These are phyloP conservation scores for Cyclina sinensis DNA, from an alignment of 1,140 invertebrate species.

Conservation along the genomic window DNA sequence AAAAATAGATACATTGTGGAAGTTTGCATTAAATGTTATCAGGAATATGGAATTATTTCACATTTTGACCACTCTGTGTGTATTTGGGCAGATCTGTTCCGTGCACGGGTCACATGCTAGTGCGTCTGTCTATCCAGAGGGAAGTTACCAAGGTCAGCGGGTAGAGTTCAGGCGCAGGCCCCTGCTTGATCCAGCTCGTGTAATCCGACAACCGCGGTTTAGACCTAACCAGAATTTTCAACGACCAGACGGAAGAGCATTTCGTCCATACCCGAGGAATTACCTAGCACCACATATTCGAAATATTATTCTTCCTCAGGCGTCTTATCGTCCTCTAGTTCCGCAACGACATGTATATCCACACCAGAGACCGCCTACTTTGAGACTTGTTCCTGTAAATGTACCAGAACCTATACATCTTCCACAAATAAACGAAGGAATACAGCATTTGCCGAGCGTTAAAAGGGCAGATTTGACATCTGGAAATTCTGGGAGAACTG, in stretches of 20 bases:
- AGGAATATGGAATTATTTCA: background rate
- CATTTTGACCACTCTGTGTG: background rate
- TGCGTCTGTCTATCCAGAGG: background rate
- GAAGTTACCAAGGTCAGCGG: background rate
- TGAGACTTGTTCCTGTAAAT: background rate
- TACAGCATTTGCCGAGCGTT: background rate
- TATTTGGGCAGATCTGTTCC: background rate
- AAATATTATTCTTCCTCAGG: background rate
- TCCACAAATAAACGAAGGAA: background rate
- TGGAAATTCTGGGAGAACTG: background rate
- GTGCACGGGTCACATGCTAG: background rate
- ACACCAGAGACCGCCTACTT: background rate
- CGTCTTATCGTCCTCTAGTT: background rate
- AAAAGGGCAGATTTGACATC: background rate
- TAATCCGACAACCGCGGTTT: background rate
- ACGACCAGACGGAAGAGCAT: background rate
- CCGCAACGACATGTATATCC: background rate
- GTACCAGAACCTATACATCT: background rate
- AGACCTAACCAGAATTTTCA: background rate
- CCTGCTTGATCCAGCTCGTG: background rate
- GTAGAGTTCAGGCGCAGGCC: background rate
- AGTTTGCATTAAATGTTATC: no score
- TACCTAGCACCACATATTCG: background rate
- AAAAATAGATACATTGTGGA: no score
- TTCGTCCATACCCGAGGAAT: background rate